These are phyloP conservation scores for Drosophila dunni DNA, from an alignment of 1,140 invertebrate species.

Conservation along the genomic window DNA sequence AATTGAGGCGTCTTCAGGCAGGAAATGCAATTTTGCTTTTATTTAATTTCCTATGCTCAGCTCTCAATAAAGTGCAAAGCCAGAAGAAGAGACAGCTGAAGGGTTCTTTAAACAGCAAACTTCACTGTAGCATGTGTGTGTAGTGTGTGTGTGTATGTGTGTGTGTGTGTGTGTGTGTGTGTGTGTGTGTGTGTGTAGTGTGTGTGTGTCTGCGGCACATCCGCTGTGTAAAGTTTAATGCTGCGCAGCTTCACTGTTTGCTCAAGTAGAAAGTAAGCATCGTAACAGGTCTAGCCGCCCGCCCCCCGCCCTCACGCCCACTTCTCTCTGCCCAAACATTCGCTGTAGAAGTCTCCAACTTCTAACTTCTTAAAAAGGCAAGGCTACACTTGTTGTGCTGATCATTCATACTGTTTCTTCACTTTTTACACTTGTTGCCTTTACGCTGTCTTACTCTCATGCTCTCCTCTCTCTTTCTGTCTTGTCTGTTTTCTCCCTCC, in stretches of 20 bases:
- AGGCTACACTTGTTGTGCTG: no score
- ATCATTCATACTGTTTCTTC: no score
- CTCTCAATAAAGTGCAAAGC: slow-evolving; percentile 25
- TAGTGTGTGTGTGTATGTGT: slow-evolving; percentile 5
- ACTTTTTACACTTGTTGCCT: no score
- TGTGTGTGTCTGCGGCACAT: slow-evolving; percentile 29
- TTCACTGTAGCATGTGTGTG: slow-evolving; percentile 2
- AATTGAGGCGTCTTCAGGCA: not conserved
- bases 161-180: slow-evolving; percentile 15
- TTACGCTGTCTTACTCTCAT: no score
- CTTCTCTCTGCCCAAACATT: no score
- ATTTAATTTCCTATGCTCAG: slow-evolving; percentile 65
- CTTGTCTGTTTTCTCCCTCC: no score
- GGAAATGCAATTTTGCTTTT: slow-evolving; percentile 64
- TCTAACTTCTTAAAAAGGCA: no score
- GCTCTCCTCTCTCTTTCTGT: no score
- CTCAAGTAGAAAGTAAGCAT: slow-evolving; percentile 38
- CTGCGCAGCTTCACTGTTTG: slow-evolving; percentile 27
- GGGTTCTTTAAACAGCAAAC: slow-evolving; percentile 48
- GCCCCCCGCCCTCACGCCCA: not conserved
- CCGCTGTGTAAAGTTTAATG: slow-evolving; percentile 16
- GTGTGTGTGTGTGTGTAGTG: slow-evolving; percentile 8
- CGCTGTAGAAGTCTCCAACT: no score
- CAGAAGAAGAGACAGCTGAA: slow-evolving; percentile 26
- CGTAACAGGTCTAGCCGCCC: not conserved